Percentiles rank a stretch among this genome's conserved stretches.
phyloP scores from a whole-genome alignment of 2,797 vertebrate species.

The Avahi laniger region DNA sequence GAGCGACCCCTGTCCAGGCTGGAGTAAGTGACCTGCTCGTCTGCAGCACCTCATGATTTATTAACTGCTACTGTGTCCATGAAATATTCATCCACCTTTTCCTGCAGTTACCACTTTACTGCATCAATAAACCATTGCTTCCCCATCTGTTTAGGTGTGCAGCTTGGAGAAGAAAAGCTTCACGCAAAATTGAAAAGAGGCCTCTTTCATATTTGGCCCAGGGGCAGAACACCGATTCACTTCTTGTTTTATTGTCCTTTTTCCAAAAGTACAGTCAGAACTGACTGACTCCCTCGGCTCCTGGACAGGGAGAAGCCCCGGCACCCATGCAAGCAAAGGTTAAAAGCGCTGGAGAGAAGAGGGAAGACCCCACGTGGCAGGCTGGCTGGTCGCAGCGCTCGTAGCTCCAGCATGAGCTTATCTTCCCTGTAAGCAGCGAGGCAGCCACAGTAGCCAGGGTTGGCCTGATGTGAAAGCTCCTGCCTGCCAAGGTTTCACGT shows the following conservation, averaged over 20 bases:
- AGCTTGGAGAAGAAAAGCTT: slow-evolving; percentile 20
- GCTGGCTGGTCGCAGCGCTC: not conserved
- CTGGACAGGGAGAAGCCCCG: not conserved
- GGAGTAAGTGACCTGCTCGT: not conserved
- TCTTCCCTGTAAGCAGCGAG: not conserved
- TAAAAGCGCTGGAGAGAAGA: not conserved
- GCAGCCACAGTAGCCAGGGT: not conserved
- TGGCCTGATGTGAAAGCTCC: not conserved
- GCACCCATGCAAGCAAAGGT: too few species aligned
- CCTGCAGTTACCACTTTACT: not conserved
- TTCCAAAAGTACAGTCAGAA: not conserved
- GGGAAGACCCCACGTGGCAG: not conserved
- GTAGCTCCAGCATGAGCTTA: not conserved
- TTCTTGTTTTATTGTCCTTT: not conserved
- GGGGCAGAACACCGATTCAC: not conserved
- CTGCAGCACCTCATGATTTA: slow-evolving; percentile 46
- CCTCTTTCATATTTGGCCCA: not conserved
- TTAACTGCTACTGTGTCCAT: slow-evolving; percentile 46
- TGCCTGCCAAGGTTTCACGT: not conserved
- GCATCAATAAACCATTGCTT: slow-evolving; percentile 4
- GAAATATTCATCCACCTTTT: slow-evolving; percentile 61
- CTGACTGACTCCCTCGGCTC: not conserved
- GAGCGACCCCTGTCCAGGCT: not conserved
- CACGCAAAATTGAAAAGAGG: not conserved
- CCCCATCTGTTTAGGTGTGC: not conserved